Base-by-base conservation (phyloP, 2,113 vertebrate species). In the Hemibagrus wyckioides region DNA sequence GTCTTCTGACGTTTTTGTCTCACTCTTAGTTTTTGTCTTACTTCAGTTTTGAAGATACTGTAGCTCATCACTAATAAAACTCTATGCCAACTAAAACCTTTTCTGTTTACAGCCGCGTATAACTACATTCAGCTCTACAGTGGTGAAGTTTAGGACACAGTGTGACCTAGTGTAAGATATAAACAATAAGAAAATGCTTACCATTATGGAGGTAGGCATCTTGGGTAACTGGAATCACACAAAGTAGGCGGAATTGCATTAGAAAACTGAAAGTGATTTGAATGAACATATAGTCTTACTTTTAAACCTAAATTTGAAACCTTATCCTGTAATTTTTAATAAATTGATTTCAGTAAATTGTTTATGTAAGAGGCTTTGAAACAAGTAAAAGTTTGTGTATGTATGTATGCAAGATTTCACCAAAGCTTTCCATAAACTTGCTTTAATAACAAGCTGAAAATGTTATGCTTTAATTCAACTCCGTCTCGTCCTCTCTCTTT, bases 401-500 rank as follows among this genome's bases (percentile, higher is more conserved):
- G 25, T 50, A 50, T 50, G 44, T 14, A 15, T 77, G 11, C 13
- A 30, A 52, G 76, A 52, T 7, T 54, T 54, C 10, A 15, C 19
- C 17, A 48, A n/a, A 76, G 13, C 73, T 76, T 48, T 36, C 9
- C 50, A 21, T 41, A 33, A 56, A 80, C 44, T 48, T 3, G 50
- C 33, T n/a, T 19, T 50, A 4, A 75, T 75, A 48, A 50, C 14
- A 50, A 19, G 19, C 8, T 73, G 25, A 76, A 52, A 52, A 52
- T 15, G 1, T 71, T 39, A 39, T 71, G 3, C 48, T 48, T 28
- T 44, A 28, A 75, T 44, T 85, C 73, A 86, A 76, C 85, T 14
- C 23, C 57, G 2, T 59, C 59, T 52, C 6, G 73, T 14, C 82
- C 73, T 28, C 44, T 73, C 90, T 92, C 86, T 90, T 91, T 87